A percentile compares a stretch with the other conserved stretches of the same genome.
These are phyloP conservation scores for Synanthedon myopaeformis DNA, from an alignment of 2,888 invertebrate species.

Conservation along the genomic window DNA sequence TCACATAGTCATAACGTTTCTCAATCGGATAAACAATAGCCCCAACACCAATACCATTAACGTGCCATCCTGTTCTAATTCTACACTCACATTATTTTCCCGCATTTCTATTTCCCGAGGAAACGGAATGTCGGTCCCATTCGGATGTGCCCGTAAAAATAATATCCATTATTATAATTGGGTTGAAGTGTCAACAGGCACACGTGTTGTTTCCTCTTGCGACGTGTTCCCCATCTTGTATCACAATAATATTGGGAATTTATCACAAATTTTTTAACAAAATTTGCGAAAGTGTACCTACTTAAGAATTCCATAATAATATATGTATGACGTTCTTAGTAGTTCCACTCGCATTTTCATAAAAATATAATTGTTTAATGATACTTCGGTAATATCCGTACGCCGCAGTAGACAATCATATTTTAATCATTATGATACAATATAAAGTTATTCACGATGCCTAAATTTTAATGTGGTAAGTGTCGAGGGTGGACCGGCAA, in stretches of 20 bases:
- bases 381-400: no score
- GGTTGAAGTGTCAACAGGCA: conserved; percentile 17
- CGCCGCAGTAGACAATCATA: no score
- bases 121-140: conserved; percentile 18
- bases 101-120: conserved; percentile 19
- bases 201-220: conserved; percentile 28
- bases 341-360: no score
- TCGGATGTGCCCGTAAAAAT: conserved; percentile 48
- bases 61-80: conserved; percentile 3
- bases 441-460: no score
- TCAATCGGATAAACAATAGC: neutral
- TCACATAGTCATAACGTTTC: neutral
- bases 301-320: no score
- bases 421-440: no score
- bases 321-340: no score
- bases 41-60: neutral
- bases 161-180: conserved; percentile 60
- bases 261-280: no score
- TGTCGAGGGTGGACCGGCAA: conserved; percentile 13
- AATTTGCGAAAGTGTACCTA: no score
- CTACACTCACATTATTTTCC: neutral
- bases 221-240: no score
- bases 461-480: neutral
- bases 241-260: no score
- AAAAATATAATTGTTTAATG: no score